Base-by-base conservation (phyloP, 2,113 vertebrate species). In the Thunnus thynnus region DNA sequence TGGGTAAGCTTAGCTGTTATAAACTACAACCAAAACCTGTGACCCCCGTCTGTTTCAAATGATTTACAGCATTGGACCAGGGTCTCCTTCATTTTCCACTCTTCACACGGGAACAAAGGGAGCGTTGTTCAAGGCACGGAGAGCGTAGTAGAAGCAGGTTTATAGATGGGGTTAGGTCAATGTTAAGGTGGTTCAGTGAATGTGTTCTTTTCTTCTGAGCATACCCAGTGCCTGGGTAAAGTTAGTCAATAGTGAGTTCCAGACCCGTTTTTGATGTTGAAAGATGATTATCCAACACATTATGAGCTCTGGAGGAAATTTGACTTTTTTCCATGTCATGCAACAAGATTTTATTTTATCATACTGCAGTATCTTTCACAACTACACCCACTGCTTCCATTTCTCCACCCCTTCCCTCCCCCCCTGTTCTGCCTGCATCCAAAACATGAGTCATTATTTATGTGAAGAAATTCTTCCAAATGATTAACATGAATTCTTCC, bases 51-150 rank as follows among this genome's bases (percentile, higher is more conserved):
- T 89, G 85, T 83, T 92, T 87, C 48, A 55, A 90, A 87, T 92
- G 90, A 93, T 94, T 94, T 92, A 91, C 91, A 89, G 88, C 88
- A 52, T 13, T 46, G 68, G 62, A 68, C 73, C 51, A 18, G 46
- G 20, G 77, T 73, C 74, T 74, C 82, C 80, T 80, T 86, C 65
- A 60, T 86, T 86, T 90, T 86, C 80, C 77, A 41, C 72, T 80
- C 73, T 44, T 80, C 13, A 41, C 82, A 25, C 3, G 3, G 52
- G 73, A 93, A 95, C 92, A 95, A 95, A 95, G 92, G 76, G 51
- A 82, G 82, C 36, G 72, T 90, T 95, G 93, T 94, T 90, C 47
- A 4, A 67, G 72, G 68, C 85, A 75, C 48, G 30, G 64, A 88
- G 81, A 60, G 51, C 2, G n/a, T 64, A 72, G 78, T 58, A 32